Evolutionary conservation across 2,113 vertebrate species (phyloP).

Genomic region (Seriola rivoliana): DNA sequence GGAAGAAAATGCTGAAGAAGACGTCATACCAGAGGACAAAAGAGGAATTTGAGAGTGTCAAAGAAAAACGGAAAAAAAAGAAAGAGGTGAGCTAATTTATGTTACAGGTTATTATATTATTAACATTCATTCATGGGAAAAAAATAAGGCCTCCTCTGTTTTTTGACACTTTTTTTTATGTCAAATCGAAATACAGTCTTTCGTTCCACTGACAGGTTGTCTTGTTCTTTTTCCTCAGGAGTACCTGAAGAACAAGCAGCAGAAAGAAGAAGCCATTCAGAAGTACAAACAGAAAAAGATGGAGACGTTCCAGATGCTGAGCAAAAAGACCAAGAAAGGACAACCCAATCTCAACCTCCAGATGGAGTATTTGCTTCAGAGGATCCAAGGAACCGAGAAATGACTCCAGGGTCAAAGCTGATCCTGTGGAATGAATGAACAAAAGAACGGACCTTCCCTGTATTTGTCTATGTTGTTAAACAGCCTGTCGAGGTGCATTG

Average conservation of each 20-base stretch:
- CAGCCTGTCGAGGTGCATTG: background rate
- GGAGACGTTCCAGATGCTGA: constrained; percentile 90
- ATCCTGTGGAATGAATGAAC: background rate
- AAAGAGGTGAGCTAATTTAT: constrained; percentile 86
- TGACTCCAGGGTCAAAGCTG: constrained; percentile 38
- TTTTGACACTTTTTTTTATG: background rate
- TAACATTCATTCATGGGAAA: background rate
- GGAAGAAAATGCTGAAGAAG: constrained; percentile 86
- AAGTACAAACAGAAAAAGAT: constrained; percentile 93
- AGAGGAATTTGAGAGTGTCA: constrained; percentile 90
- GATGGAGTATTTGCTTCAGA: constrained; percentile 95
- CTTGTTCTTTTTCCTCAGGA: constrained; percentile 80
- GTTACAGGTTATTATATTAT: background rate
- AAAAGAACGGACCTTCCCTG: background rate
- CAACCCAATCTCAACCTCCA: constrained; percentile 97
- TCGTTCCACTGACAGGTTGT: background rate
- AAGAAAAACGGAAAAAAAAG: constrained; percentile 85
- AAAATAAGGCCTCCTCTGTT: background rate
- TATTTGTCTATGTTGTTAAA: background rate
- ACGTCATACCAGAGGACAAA: constrained; percentile 92
- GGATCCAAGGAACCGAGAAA: constrained; percentile 87
- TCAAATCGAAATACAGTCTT: background rate
- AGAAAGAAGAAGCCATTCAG: constrained; percentile 89
- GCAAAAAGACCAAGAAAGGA: constrained; percentile 95
- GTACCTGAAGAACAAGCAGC: constrained; percentile 86